Percentiles rank a stretch among this genome's conserved stretches.
phyloP scores from a whole-genome alignment of 2,113 vertebrate genomes.

The Triplophysa siluroides region DNA sequence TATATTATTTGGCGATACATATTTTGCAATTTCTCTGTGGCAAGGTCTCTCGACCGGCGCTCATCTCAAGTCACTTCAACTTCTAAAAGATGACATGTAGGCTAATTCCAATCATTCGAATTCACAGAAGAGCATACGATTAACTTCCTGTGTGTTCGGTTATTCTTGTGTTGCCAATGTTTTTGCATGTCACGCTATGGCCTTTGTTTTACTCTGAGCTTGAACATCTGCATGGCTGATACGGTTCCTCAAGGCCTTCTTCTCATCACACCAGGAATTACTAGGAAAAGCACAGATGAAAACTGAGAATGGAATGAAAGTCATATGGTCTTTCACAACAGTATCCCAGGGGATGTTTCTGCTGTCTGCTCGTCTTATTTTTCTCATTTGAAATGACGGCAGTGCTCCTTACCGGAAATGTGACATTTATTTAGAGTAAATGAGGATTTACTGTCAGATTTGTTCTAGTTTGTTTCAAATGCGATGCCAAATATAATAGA shows the following conservation, averaged over 20 bases:
- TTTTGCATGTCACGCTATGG: constrained; percentile 36
- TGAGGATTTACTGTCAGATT: background rate
- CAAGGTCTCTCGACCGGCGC: too few relatives aligned
- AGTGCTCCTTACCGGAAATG: constrained; percentile 33
- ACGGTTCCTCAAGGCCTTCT: constrained; percentile 26
- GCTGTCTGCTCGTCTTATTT: constrained; percentile 47
- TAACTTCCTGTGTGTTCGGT: constrained; percentile 30
- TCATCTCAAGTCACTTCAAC: constrained; percentile 8
- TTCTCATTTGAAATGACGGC: constrained; percentile 33
- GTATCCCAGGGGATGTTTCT: constrained; percentile 41
- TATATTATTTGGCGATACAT: too few relatives aligned
- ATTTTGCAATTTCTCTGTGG: too few relatives aligned
- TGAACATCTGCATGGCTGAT: constrained; percentile 54
- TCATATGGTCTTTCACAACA: constrained; percentile 46
- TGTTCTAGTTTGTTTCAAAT: background rate
- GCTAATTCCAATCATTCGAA: constrained; percentile 26
- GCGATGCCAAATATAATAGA: too few relatives aligned
- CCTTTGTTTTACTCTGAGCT: background rate
- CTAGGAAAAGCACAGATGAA: constrained; percentile 53
- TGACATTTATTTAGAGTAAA: constrained; percentile 38
- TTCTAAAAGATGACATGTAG: too few relatives aligned
- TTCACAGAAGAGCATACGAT: constrained; percentile 47
- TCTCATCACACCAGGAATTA: constrained; percentile 57
- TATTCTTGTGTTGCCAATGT: constrained; percentile 11
- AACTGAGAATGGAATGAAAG: constrained; percentile 42